Base-by-base conservation (phyloP, 2,797 vertebrate species). In the Clarias pachynema region DNA sequence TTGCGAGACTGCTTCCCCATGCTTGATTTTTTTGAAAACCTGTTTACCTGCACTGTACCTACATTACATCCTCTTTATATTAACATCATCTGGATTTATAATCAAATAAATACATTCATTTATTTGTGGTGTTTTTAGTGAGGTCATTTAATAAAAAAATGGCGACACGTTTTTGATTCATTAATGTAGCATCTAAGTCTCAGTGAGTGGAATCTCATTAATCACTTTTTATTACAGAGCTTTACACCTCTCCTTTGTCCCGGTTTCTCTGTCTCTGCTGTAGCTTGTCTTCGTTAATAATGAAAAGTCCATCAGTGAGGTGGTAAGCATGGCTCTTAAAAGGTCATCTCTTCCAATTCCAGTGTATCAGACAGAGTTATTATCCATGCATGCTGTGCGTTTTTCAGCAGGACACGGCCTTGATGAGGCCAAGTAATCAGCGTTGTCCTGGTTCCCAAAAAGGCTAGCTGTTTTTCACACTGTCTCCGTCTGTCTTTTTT, bases 271-370 rank as follows among this genome's bases (percentile, higher is more conserved):
- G 16, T 81, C 40, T 53, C n/a, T 10, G 40, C 26, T 31, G 79
- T 81, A 26, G 66, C 62, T 66, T 53, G 37, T 81, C 79, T 53
- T 29, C 66, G 62, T 72, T 82, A 82, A 82, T 82, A 70, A 72
- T 9, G 7, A 59, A 40, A 70, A 70, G 53, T 82, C 53, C 56
- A 72, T 59, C 40, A 31, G 24, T 60, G 81, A 72, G 66, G 31
- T 72, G 53, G 60, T 40, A 59, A 60, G 31, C 14, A 18, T 26
- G 81, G 37, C 66, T 59, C 53, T 4, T n/a, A 40, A 82, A 82
- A 82, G 81, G 81, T 82, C 53, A 72, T 59, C 53, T 40, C 49
- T 59, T 37, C 22, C 53, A 59, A 7, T 40, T 72, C 37, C 66
- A 59, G 31, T 59, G 62, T 24, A 66, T 22, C 62, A 26, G 34